Conservation (phyloP, 2,113 vertebrate genomes). For the Python bivittatus region DNA sequence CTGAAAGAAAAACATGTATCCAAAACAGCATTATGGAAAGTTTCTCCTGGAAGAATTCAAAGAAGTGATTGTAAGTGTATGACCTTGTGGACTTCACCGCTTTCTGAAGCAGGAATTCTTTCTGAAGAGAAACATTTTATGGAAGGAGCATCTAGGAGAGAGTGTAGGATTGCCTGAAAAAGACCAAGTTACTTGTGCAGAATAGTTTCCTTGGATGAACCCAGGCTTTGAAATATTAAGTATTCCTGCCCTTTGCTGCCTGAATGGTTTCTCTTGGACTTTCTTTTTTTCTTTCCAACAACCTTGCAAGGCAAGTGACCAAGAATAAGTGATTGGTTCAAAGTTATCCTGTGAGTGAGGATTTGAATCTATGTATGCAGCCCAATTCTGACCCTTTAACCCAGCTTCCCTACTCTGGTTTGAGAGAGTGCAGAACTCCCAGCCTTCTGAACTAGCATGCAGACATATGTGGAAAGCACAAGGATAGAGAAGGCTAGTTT, state of each 20-base stretch:
- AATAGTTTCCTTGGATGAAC: neutral
- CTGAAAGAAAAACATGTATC: neutral
- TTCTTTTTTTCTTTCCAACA: neutral
- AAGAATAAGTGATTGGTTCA: neutral
- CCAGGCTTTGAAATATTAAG: neutral
- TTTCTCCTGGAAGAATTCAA: slow-evolving; percentile 4
- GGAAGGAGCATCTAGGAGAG: neutral
- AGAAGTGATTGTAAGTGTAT: neutral
- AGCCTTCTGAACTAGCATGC: neutral
- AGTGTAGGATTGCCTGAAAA: neutral
- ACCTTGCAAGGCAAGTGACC: neutral
- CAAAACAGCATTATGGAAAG: neutral
- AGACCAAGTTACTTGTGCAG: neutral
- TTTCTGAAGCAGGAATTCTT: neutral
- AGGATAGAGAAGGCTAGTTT: neutral
- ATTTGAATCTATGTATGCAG: neutral
- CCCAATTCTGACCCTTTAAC: neutral
- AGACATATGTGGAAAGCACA: neutral
- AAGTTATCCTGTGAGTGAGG: neutral
- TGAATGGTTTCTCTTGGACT: neutral
- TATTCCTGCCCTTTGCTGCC: neutral
- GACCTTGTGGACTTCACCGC: neutral
- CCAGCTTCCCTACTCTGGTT: neutral
- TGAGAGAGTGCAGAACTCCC: neutral
- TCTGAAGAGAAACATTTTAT: neutral